A percentile compares a stretch with the other conserved stretches of the same genome.
phyloP scores from a whole-genome alignment of 2,797 vertebrate species.

The Chloroceryle inda region DNA sequence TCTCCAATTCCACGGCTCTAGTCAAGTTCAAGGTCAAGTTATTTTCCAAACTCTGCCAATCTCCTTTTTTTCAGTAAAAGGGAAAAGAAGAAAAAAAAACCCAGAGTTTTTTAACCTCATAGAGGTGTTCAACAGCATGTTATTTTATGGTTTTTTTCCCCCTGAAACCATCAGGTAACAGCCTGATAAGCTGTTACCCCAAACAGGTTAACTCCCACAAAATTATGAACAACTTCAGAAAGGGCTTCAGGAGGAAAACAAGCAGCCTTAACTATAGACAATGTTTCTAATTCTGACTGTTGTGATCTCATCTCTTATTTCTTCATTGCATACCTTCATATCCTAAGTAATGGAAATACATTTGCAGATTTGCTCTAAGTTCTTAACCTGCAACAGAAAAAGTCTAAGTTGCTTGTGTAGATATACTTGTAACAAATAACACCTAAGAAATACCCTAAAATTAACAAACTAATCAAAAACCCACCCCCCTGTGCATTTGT shows the following conservation, averaged over 20 bases:
- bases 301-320: constrained; percentile 44
- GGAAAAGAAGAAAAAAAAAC: not conserved
- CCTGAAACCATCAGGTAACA: not conserved
- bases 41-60: not conserved
- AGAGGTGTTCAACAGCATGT: not conserved
- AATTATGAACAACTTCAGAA: constrained; percentile 19
- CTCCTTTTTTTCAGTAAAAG: not conserved
- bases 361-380: not conserved
- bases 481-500: not conserved
- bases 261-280: not conserved
- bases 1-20: not conserved
- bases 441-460: not conserved
- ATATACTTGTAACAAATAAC: not conserved
- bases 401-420: not conserved
- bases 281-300: constrained; percentile 24
- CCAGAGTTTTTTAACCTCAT: not conserved
- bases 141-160: not conserved
- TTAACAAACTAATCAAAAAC: not conserved
- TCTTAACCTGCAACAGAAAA: not conserved
- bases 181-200: not conserved
- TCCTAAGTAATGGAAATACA: constrained; percentile 34
- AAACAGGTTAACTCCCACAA: constrained; percentile 20
- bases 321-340: constrained; percentile 21
- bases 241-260: constrained; percentile 2
- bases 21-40: not conserved